A percentile compares a stretch with the other conserved stretches of the same genome.
phyloP scores from a whole-genome alignment of 2,113 vertebrate genomes.

The Oenanthe melanoleuca region DNA sequence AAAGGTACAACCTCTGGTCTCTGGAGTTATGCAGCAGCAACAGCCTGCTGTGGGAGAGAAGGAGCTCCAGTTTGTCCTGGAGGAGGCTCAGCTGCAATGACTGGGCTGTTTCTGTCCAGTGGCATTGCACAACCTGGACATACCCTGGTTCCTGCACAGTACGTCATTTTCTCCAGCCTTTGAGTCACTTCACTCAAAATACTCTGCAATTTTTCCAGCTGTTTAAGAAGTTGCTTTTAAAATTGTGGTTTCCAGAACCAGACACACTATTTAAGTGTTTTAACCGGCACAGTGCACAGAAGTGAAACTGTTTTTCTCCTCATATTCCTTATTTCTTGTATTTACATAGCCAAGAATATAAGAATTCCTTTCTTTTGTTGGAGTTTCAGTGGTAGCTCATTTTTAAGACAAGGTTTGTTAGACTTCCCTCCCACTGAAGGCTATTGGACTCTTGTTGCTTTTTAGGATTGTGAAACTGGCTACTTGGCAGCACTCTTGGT shows the following conservation, averaged over 20 bases:
- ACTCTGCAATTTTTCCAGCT: neutral
- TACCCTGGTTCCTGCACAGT: neutral
- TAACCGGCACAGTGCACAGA: neutral
- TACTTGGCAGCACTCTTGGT: neutral
- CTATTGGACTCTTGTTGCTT: neutral
- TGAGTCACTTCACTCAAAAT: conserved; percentile 9
- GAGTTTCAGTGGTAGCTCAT: neutral
- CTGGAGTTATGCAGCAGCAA: neutral
- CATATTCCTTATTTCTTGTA: neutral
- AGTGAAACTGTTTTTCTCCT: neutral
- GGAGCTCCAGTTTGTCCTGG: neutral
- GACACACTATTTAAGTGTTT: neutral
- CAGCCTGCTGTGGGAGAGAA: neutral
- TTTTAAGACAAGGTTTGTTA: neutral
- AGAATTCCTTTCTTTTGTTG: neutral
- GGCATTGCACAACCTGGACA: neutral
- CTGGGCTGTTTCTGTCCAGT: neutral
- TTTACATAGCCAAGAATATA: neutral
- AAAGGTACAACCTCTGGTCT: neutral
- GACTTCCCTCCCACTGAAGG: neutral
- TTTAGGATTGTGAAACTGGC: neutral
- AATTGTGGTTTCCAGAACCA: neutral
- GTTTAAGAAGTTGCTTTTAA: neutral
- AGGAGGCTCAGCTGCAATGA: neutral
- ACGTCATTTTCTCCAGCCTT: neutral